These are phyloP conservation scores for Mallotus villosus DNA, from an alignment of 2,797 vertebrate genomes.

Conservation along the genomic window DNA sequence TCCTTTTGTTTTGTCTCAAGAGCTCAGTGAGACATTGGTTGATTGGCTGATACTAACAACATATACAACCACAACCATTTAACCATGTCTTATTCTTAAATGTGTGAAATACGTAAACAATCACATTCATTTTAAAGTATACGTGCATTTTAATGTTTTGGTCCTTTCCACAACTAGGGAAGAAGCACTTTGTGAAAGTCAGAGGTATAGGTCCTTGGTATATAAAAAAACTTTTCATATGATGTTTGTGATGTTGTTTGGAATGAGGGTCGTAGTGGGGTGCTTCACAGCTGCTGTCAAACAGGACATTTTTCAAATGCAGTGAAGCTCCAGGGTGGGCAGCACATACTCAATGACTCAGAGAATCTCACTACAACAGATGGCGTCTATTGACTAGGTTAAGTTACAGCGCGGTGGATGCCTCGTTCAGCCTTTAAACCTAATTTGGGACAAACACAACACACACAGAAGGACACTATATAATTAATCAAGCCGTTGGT, in stretches of 20 bases:
- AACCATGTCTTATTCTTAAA: conserved; percentile 33
- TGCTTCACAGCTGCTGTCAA: conserved; percentile 61
- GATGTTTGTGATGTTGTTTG: conserved; percentile 16
- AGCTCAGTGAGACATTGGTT: conserved; percentile 30
- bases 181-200: not conserved
- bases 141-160: not conserved
- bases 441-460: conserved; percentile 49
- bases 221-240: not conserved
- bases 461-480: conserved; percentile 9
- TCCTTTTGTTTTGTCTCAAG: conserved; percentile 18
- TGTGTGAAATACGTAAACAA: conserved; percentile 35
- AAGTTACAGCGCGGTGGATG: conserved; percentile 55
- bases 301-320: conserved; percentile 53
- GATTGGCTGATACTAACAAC: conserved; percentile 26
- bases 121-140: conserved; percentile 12
- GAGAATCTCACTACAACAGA: conserved; percentile 67
- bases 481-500: conserved; percentile 26
- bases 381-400: conserved; percentile 65
- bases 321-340: conserved; percentile 58
- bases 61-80: not conserved
- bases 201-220: not conserved
- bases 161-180: not conserved
- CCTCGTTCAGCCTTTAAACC: conserved; percentile 60
- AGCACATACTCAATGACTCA: conserved; percentile 58
- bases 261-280: conserved; percentile 26